These are phyloP conservation scores for Drosophila helvetica DNA, from an alignment of 2,888 invertebrate species.

Conservation along the genomic window DNA sequence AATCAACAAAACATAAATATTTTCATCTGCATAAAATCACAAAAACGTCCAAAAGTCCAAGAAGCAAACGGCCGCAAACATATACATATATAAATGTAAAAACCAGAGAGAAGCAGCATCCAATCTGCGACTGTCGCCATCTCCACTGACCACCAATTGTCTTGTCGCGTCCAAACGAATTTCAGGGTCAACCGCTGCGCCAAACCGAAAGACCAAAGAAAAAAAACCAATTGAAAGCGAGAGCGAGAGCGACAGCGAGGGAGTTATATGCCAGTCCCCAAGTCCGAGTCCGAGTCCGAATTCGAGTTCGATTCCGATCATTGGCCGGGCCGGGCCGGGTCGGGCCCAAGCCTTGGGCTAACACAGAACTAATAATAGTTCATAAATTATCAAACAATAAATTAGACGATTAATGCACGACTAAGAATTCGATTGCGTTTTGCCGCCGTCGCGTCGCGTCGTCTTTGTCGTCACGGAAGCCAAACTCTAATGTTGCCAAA, in stretches of 20 bases:
- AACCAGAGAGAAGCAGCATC: constrained; percentile 17
- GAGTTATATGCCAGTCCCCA: constrained; percentile 41
- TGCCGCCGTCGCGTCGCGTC: constrained; percentile 50
- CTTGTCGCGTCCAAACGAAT: constrained; percentile 54
- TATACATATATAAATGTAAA: constrained; percentile 40
- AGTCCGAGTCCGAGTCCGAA: not conserved
- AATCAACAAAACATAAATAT: constrained; percentile 81
- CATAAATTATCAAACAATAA: constrained; percentile 78
- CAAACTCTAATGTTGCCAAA: constrained; percentile 42
- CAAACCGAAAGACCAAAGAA: constrained; percentile 28
- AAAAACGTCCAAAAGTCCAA: constrained; percentile 72
- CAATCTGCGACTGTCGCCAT: constrained; percentile 20
- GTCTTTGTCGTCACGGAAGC: constrained; percentile 73
- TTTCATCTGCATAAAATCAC: constrained; percentile 80
- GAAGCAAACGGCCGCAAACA: constrained; percentile 65
- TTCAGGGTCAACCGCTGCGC: constrained; percentile 69
- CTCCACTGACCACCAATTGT: constrained; percentile 65
- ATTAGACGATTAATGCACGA: constrained; percentile 79
- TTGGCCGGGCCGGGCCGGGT: constrained; percentile 3
- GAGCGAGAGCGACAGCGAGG: constrained; percentile 74
- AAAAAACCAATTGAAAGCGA: constrained; percentile 73
- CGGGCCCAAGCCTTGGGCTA: too few species aligned
- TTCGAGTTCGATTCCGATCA: not conserved
- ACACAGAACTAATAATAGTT: constrained; percentile 75
- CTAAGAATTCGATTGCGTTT: constrained; percentile 78